Percentiles rank a stretch among this genome's conserved stretches.
Conservation (phyloP, 2,797 vertebrate genomes). For the Euphonia xanthogaster region DNA sequence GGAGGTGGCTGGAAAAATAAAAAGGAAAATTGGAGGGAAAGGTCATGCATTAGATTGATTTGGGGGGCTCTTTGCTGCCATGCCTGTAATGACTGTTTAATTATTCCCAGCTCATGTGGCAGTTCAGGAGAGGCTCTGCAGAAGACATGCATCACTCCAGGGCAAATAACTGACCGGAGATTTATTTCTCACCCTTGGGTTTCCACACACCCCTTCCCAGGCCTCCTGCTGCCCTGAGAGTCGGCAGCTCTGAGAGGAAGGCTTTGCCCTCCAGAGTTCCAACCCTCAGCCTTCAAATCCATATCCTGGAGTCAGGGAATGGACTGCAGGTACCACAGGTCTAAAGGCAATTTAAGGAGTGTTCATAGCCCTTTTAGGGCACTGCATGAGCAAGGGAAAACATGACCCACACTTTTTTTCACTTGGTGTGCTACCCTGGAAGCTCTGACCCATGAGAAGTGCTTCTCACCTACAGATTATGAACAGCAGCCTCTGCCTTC, state of each 20-base stretch:
- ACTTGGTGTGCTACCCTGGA: background rate
- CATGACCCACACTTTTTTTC: background rate
- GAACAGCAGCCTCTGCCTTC: background rate
- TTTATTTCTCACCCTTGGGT: conserved; percentile 40
- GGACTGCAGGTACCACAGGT: background rate
- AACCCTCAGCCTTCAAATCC: background rate
- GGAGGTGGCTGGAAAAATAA: conserved; percentile 27
- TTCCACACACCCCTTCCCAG: background rate
- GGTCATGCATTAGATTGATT: conserved; percentile 52
- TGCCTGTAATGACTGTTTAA: conserved; percentile 49
- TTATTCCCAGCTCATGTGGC: conserved; percentile 46
- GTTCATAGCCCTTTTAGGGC: background rate
- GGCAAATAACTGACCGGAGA: conserved; percentile 23
- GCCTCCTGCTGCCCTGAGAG: background rate
- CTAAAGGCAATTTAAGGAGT: background rate
- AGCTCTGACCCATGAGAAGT: background rate
- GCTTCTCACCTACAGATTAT: background rate
- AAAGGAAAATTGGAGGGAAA: conserved; percentile 34
- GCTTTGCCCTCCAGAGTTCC: background rate
- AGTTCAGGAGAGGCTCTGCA: conserved; percentile 21
- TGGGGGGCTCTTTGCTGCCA: conserved; percentile 33
- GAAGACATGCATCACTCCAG: background rate
- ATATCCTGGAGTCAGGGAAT: background rate
- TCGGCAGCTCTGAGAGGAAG: background rate
- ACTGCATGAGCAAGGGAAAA: background rate